phyloP scores from a whole-genome alignment of 2,888 invertebrate genomes.

The Creontiades dilutus region DNA sequence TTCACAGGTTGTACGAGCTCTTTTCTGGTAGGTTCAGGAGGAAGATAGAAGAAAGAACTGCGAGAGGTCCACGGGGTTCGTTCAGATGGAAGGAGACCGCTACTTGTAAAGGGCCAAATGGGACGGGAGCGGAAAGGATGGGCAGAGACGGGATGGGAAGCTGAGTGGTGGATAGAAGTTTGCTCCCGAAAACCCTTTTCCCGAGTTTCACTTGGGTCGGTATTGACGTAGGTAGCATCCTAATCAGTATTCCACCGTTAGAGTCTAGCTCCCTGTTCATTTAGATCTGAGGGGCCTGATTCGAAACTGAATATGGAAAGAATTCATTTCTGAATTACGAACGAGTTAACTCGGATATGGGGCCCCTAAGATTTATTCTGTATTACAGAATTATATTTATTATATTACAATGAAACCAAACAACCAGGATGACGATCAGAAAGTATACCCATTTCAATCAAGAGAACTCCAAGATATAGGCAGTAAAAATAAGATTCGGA shows the following conservation, averaged over 20 bases:
- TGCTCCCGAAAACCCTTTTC: constrained; percentile 26
- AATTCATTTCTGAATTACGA: neutral
- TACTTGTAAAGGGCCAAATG: neutral
- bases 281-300: neutral
- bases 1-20: neutral
- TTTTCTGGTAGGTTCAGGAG: neutral
- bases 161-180: constrained; percentile 19
- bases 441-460: too few species aligned
- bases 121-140: neutral
- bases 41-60: neutral
- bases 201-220: constrained; percentile 3
- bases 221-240: neutral
- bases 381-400: too few species aligned
- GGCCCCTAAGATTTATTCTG: too few species aligned
- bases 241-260: neutral
- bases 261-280: neutral
- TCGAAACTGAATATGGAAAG: constrained; percentile 1
- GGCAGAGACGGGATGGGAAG: neutral
- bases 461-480: too few species aligned
- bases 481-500: too few species aligned
- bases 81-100: neutral
- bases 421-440: too few species aligned
- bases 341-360: too few species aligned
- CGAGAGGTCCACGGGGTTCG: neutral
- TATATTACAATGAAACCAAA: too few species aligned